Evolutionary conservation across 92 coral and sea anemone species (phyloP), one percentile per base, ranked within the genome.

Genomic region (Bergia sp.): DNA sequence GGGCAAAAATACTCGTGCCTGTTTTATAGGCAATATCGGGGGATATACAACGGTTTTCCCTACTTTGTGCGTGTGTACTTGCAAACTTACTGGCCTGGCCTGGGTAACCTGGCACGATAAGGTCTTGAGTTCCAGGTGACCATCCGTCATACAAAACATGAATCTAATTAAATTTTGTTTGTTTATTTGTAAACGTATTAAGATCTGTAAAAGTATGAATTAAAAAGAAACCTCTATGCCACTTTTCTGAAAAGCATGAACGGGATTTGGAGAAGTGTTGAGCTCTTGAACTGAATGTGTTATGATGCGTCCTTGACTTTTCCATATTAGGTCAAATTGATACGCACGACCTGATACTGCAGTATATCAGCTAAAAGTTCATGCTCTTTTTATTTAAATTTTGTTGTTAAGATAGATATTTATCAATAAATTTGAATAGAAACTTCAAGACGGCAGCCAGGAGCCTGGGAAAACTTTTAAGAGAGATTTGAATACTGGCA

Each of bases 301-400:
- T 61, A 61, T 18, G 16, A 61, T 61, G 69, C 23, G 69, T 4
- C 23, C 29, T 20, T 61, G 69, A 20, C 3, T 61, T 61, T 18
- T 61, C 69, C 69, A 61, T 61, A 61, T 61, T 61, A 61, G 69
- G 69, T 61, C 69, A 61, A 61, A 61, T 61, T 61, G 69, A 47
- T 16, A 61, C 20, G 69, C 69, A 16, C 69, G 69, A 61, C 20
- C 69, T 61, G 69, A 61, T 61, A 61, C 69, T 61, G 69, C 20
- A 6, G 69, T 61, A 18, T 61, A 61, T 61, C 29, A 61, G 29
- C 69, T 61, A 61, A 61, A 61, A 61, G 29, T 61, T 15, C 18
- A 61, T 3, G 69, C 12, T 16, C 69, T 61, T 7, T 23, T 18
- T 61, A 21, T 61, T 61, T 23, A 61, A 61, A 16, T 61, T 61